Evolutionary conservation across 2,888 invertebrate genomes (phyloP), one percentile per base, ranked within the genome.

Genomic region (Drosophila seclusa): DNA sequence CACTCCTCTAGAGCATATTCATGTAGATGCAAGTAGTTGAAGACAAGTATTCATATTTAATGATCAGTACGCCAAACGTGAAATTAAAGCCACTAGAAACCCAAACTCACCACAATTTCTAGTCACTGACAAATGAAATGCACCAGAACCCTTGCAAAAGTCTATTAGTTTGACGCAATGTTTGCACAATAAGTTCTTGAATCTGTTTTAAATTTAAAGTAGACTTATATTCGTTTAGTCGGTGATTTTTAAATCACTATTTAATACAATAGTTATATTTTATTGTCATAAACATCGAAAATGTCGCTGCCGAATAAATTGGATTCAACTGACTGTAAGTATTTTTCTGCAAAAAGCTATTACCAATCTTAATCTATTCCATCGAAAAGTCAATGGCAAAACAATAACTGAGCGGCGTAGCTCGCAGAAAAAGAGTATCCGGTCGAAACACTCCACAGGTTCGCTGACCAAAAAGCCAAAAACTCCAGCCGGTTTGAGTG

Each of bases 31-130:
- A 59, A 29, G 75, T 57, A 50, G 49, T 62, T 74, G 67, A 58
- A 75, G 64, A 64, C 55, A 55, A 55, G 21, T 49, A 57, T 76
- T 69, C 55, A 78, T 78, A 78, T 73, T 78, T 73, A 67, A 76
- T 69, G 67, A 79, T 68, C 79, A 79, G 77, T 77, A 69, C 50
- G 57, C 31, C 60, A 45, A 68, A 55, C 42, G 24, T 53, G 24
- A 73, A 76, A 49, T 49, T 48, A 16, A 18, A 62, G 57, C 63
- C 63, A 66, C 62, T 68, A 62, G 38, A 27, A 38, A 24, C 16
- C 36, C 27, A 72, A 75, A 60, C 6, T 6, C 59, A 60, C 10
- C 31, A 54, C 32, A 5, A 7, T 54, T 48, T 27, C 4, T 38
- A 34, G 8, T 34, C 24, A 11, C 36, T 21, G 21, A 3, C 21